Conservation (phyloP, 37 sponge, comb jelly and placozoan species). For the Geodia barretti region DNA sequence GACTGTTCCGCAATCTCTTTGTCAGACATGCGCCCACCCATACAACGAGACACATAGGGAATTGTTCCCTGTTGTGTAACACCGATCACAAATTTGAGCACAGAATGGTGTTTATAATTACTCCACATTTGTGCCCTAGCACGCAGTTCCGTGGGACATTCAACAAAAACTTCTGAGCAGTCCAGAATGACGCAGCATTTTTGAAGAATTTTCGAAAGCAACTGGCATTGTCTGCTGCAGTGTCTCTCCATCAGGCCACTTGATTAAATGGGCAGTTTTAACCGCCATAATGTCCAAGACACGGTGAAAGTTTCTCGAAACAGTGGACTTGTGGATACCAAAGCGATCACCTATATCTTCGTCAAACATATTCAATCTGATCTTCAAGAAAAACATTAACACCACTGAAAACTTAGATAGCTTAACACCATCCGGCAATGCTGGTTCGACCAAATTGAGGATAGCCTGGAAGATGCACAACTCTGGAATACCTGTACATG, state of each 20-base stretch:
- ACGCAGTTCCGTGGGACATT: slow-evolving; percentile 29
- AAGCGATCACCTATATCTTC: slow-evolving; percentile 23
- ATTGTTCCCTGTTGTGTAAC: slow-evolving; percentile 59
- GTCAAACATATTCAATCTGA: slow-evolving; percentile 19
- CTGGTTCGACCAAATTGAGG: background rate
- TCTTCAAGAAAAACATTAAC: slow-evolving; percentile 22
- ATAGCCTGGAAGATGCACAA: slow-evolving; percentile 1
- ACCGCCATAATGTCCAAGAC: background rate
- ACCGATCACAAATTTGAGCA: slow-evolving; percentile 37
- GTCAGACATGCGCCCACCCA: slow-evolving; percentile 56
- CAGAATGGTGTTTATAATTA: slow-evolving; percentile 59
- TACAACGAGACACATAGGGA: slow-evolving; percentile 40
- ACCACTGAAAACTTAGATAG: background rate
- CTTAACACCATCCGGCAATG: background rate
- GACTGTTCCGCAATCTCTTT: slow-evolving; percentile 37
- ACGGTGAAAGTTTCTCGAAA: slow-evolving; percentile 20
- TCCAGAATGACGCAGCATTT: slow-evolving; percentile 47
- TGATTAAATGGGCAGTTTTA: background rate
- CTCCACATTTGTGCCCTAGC: slow-evolving; percentile 51
- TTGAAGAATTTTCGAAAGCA: slow-evolving; percentile 1
- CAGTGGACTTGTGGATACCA: slow-evolving; percentile 10
- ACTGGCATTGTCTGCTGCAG: slow-evolving; percentile 15
- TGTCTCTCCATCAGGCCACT: slow-evolving; percentile 25
- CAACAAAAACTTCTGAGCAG: slow-evolving; percentile 47
- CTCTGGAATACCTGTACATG: background rate